phyloP scores from a whole-genome alignment of 1,140 invertebrate genomes.

The Drosophila tani region DNA sequence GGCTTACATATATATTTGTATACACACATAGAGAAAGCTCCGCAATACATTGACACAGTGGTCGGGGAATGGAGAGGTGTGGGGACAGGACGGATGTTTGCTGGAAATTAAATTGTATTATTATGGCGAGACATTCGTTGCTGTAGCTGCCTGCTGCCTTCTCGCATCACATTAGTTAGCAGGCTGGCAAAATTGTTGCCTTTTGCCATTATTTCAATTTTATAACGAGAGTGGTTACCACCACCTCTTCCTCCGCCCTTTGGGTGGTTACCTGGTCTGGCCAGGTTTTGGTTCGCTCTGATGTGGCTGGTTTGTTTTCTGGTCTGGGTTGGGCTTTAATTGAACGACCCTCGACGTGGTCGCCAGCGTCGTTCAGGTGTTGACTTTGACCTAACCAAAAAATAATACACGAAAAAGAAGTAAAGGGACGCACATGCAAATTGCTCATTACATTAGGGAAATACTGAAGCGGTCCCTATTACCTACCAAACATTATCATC shows the following conservation, averaged over 20 bases:
- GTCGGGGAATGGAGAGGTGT: conserved; percentile 16
- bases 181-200: conserved; percentile 62
- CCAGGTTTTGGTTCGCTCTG: conserved; percentile 14
- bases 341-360: conserved; percentile 57
- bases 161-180: conserved; percentile 76
- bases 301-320: conserved; percentile 37
- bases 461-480: conserved; percentile 7
- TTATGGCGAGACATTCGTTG: conserved; percentile 81
- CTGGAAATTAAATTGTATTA: conserved; percentile 84
- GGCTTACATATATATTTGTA: conserved; percentile 28
- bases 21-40: conserved; percentile 26
- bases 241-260: neutral
- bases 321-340: conserved; percentile 64
- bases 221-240: conserved; percentile 51
- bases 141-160: conserved; percentile 52
- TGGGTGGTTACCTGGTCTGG: conserved; percentile 18
- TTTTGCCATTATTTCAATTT: conserved; percentile 67
- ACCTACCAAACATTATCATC: conserved; percentile 36
- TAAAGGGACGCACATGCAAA: conserved; percentile 63
- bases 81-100: conserved; percentile 68
- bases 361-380: conserved; percentile 59
- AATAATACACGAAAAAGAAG: conserved; percentile 38
- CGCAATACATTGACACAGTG: conserved; percentile 66
- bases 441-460: conserved; percentile 76
- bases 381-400: conserved; percentile 67